Evolutionary conservation across 2,113 vertebrate genomes (phyloP).

Genomic region (Phaethon lepturus): DNA sequence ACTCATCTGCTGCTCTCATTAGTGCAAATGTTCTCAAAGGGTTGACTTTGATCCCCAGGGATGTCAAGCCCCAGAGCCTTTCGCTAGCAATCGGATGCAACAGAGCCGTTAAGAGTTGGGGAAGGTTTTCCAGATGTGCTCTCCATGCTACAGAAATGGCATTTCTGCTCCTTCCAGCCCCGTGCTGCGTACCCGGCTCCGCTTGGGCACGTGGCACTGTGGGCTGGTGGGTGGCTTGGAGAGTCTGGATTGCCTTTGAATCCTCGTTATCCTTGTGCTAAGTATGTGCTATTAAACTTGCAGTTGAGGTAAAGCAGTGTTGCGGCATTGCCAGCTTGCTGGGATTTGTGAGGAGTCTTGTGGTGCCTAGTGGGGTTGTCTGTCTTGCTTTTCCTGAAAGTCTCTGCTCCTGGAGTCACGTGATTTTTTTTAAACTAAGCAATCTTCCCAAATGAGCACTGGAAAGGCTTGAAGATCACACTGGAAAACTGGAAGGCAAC

Average conservation of each 20-base stretch:
- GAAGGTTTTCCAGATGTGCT: neutral
- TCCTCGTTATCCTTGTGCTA: neutral
- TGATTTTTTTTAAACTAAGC: too few relatives aligned
- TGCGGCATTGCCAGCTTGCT: neutral
- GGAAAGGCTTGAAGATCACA: neutral
- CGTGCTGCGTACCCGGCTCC: rapidly evolving
- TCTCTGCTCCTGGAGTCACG: neutral
- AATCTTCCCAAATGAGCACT: neutral
- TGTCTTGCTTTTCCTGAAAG: neutral
- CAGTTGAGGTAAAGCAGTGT: neutral
- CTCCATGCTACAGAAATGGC: neutral
- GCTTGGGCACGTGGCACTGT: neutral
- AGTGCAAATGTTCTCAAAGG: neutral
- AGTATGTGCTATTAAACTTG: neutral
- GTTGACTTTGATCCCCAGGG: neutral
- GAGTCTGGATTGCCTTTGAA: too few relatives aligned
- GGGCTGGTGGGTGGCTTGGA: neutral
- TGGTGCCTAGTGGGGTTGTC: neutral
- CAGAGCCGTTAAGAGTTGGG: neutral
- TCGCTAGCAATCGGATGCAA: neutral
- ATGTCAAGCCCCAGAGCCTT: neutral
- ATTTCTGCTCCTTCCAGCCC: neutral
- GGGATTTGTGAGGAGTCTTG: neutral
- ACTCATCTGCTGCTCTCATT: neutral
- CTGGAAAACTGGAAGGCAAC: neutral